These are phyloP conservation scores for Centrocercus urophasianus DNA, from an alignment of 2,113 vertebrate species.

Conservation along the genomic window DNA sequence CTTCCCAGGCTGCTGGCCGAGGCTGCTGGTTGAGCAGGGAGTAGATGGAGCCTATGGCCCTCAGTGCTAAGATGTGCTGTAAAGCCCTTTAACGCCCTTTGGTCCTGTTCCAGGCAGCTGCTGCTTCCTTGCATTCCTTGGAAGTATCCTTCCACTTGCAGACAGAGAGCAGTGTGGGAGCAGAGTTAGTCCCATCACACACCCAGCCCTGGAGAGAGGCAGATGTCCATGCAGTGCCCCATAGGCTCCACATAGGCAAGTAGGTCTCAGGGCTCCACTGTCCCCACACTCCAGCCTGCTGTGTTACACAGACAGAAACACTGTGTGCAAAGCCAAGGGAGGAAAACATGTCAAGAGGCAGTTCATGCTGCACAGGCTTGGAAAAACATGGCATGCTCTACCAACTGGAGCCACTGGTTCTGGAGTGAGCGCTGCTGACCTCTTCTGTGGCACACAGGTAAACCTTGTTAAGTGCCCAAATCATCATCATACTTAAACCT, in stretches of 20 bases:
- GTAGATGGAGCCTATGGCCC: conserved; percentile 3
- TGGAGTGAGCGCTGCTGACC: not conserved
- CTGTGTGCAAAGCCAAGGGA: not conserved
- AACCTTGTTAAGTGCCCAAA: not conserved
- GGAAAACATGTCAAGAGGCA: not conserved
- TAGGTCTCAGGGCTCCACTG: not conserved
- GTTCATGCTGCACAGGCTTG: not conserved
- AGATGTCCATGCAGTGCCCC: not conserved
- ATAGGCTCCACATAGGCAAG: not conserved
- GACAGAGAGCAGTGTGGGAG: not conserved
- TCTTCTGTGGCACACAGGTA: not conserved
- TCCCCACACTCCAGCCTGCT: not conserved
- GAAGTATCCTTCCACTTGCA: not conserved
- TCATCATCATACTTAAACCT: not conserved
- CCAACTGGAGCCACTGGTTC: not conserved
- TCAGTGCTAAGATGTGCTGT: not conserved
- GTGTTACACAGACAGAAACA: not conserved
- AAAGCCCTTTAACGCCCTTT: not conserved
- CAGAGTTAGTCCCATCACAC: not conserved
- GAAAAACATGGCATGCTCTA: not conserved
- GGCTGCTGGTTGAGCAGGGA: conserved; percentile 1
- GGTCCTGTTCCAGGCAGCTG: conserved; percentile 30
- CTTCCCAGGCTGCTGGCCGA: not conserved
- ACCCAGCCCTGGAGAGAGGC: not conserved
- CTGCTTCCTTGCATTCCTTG: not conserved